Evolutionary conservation across 2,797 vertebrate species (phyloP), one percentile per base, ranked within the genome.

Genomic region (Coracias cyanogaster): DNA sequence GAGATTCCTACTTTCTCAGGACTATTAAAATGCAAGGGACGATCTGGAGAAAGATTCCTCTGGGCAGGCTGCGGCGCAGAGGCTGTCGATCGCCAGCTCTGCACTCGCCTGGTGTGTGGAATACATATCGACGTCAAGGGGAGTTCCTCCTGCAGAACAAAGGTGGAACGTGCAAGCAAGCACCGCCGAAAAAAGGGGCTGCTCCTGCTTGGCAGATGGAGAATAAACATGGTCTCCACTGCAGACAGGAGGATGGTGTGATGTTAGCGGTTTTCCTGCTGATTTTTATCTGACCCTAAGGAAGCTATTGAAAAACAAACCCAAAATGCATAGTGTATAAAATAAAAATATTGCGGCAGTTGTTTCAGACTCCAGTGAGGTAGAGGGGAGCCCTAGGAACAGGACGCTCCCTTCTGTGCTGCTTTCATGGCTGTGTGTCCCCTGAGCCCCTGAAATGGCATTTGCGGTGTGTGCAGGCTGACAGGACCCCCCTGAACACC

Each of bases 91-190:
- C 0, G 15, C 26, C 6, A 3, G 78, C 93, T 90, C 96, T 24
- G 93, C 89, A 96, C 88, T 89, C 4, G 67, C 64, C 93, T 92
- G 91, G 9, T 89, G 96, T 94, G 91, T 82, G 78, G 96, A 96
- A 97, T 96, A 95, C 90, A 82, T 94, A 95, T 95, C 67, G 24
- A 77, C 83, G 31, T 49, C 82, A 80, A 92, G 76, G 96, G 91
- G 93, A 95, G 95, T 20, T 93, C 82, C 90, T 94, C 86, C 93
- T 0, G 24, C 86, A 85, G 67, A 93, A 86, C 93, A 94, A 90
- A 89, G 93, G 72, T 79, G 89, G 95, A 93, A 87, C 64, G 82
- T 9, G 41, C 80, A 62, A 33, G 67, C 29, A 3, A 79, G 79
- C 51, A 0, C 65, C 1, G 2, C 84, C 0, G 9, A 12, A 69